Base-by-base conservation (phyloP, 37 sponge, comb jelly and placozoan species). In the Lycopodina hypogea region DNA sequence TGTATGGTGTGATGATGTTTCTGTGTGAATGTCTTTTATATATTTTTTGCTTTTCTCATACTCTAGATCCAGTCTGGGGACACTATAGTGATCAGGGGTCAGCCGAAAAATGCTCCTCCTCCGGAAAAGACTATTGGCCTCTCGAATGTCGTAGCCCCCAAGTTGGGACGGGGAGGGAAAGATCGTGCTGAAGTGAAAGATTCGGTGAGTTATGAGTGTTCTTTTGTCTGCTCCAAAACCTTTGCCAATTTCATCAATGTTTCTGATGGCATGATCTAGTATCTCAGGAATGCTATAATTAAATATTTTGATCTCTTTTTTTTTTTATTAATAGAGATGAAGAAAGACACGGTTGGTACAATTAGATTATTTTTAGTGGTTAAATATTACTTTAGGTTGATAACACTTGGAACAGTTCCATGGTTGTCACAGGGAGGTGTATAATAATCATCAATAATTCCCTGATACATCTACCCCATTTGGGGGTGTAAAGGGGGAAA, bases 41-140 rank as follows among this genome's bases (percentile, higher is more conserved):
- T 45, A 45, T 45, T 45, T 9, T 58, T 4, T 14, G 8, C 34
- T 65, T 7, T 32, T 65, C 42, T n/a, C 30, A 34, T 68, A 59
- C 45, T 66, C 22, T 78, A 98, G 99, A 83, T 98, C 6, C 56
- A 93, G 57, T 95, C 99, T 30, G 99, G 96, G 11, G 99, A 98
- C 58, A 64, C 85, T 0, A 42, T 98, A 14, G 86, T 98, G 35
- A 88, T 98, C 28, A 76, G 96, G 40, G 96, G 92, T 0, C 94
- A 93, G 79, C 93, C 95, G 4, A 75, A 83, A 37, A 86, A 95
- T 66, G 99, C 96, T 9, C 99, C 99, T 7, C 99, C 99, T 24
- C 94, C 94, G 0, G 96, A 95, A 71, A 75, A 86, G 33, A 87
- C 71, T 3, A 38, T 98, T 2, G 91, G 84, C 22, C 88, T 98